phyloP scores from a whole-genome alignment of 2,113 vertebrate species.

The Silurus meridionalis region DNA sequence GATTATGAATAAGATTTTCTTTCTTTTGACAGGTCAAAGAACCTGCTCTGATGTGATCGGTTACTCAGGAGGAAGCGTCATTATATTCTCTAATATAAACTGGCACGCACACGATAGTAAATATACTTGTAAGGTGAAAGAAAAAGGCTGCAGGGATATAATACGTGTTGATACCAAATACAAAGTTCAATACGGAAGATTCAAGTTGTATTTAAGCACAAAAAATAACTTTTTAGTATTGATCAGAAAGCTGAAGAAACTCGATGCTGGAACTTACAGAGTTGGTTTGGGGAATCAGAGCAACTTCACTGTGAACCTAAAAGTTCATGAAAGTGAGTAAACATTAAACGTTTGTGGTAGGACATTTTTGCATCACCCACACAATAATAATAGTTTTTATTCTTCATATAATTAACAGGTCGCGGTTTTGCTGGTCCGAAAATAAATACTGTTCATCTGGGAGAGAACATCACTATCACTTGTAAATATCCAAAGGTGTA shows the following conservation, averaged over 20 bases:
- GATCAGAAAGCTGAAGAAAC: slow-evolving; percentile 31
- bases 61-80: slow-evolving; percentile 16
- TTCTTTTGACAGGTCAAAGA: slow-evolving; percentile 13
- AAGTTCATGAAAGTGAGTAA: neutral
- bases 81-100: neutral
- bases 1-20: neutral
- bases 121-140: slow-evolving; percentile 10
- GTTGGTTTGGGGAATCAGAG: slow-evolving; percentile 14
- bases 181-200: slow-evolving; percentile 2
- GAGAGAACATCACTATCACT: neutral
- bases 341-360: neutral
- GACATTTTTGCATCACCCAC: neutral
- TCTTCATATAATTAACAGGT: slow-evolving; percentile 37
- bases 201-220: slow-evolving; percentile 15
- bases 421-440: neutral
- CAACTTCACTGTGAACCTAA: neutral
- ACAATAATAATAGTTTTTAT: neutral
- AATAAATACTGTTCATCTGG: neutral
- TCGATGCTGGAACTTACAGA: slow-evolving; percentile 28
- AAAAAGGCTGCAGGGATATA: slow-evolving; percentile 6
- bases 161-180: neutral
- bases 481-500: neutral
- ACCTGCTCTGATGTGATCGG: neutral
- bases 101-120: neutral
- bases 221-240: neutral